Evolutionary conservation across 2,888 invertebrate genomes (phyloP).

Genomic region (Cantharis rufa): DNA sequence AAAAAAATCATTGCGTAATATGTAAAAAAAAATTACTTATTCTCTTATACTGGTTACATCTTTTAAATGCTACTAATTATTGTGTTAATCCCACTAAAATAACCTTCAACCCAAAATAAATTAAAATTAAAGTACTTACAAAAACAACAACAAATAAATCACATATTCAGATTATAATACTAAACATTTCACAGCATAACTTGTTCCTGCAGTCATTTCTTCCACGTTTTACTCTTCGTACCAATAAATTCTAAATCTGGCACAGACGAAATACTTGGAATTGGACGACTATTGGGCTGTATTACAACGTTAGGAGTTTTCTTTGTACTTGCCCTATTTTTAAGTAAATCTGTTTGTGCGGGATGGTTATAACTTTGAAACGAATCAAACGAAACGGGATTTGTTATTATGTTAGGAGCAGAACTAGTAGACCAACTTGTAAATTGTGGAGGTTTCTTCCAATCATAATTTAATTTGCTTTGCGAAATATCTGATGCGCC

Average conservation of each 20-base stretch:
- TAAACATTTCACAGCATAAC: constrained; percentile 48
- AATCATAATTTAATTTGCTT: constrained; percentile 17
- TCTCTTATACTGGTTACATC: not conserved
- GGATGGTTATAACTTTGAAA: constrained; percentile 29
- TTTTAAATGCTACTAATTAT: not conserved
- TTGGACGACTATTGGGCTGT: constrained; percentile 34
- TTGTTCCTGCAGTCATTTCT: constrained; percentile 56
- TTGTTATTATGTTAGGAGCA: constrained; percentile 48
- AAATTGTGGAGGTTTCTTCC: constrained; percentile 23
- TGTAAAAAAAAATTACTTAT: not conserved
- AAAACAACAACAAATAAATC: not conserved
- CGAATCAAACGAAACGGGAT: constrained; percentile 46
- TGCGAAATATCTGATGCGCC: not conserved
- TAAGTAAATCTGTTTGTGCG: constrained; percentile 14
- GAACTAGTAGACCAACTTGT: constrained; percentile 32
- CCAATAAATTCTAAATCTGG: constrained; percentile 62
- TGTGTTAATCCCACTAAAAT: not conserved
- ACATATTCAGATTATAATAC: not conserved
- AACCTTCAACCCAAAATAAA: not conserved
- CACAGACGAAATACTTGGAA: constrained; percentile 57
- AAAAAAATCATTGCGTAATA: not conserved
- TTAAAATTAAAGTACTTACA: not conserved
- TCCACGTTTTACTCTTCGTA: constrained; percentile 51
- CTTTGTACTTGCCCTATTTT: constrained; percentile 20
- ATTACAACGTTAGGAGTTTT: constrained; percentile 27